Evolutionary conservation across 2,113 vertebrate species (phyloP), one percentile per base, ranked within the genome.

Genomic region (Isurus oxyrinchus): DNA sequence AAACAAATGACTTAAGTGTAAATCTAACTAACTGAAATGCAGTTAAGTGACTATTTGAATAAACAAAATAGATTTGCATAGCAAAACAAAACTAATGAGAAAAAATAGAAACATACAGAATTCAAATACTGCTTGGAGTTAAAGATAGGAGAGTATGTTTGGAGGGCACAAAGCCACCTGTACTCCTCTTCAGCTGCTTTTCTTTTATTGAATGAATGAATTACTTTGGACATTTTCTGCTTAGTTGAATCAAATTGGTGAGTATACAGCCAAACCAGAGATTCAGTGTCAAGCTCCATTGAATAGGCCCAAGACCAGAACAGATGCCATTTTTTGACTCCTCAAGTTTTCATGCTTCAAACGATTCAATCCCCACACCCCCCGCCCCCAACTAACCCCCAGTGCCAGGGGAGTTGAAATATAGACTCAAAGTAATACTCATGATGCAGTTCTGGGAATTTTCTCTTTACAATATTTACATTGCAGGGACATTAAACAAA

Each of bases 61-160:
- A 97, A 97, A 98, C 97, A 97, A 94, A 94, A 66, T 97, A 98
- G 97, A 97, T 98, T 98, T 98, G 97, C 97, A 98, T 97, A 98
- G 97, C 97, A 98, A 98, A 97, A 97, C 98, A 97, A 94, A 94
- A 98, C 97, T 97, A 97, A 91, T 96, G 96, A 96, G 96, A 96
- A 97, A 97, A 97, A 66, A 95, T 49, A 95, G 66, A 55, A 95
- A 72, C 94, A 72, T 55, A 95, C 49, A 72, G 94, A 95, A 95
- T 72, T 95, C 44, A 95, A 95, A 76, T 95, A 72, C 67, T 95
- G 94, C 94, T 14, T 95, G 67, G 94, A 72, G 21, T 53, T 95
- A 95, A 95, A 95, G 44, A 14, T 72, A 72, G 66, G 67, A 72
- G 67, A 55, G 5, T 72, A 72, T 13, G 25, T 16, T 55, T 53